Percentiles rank a stretch among this genome's conserved stretches.
Conservation (phyloP, 2,113 vertebrate species). For the Antennarius striatus region DNA sequence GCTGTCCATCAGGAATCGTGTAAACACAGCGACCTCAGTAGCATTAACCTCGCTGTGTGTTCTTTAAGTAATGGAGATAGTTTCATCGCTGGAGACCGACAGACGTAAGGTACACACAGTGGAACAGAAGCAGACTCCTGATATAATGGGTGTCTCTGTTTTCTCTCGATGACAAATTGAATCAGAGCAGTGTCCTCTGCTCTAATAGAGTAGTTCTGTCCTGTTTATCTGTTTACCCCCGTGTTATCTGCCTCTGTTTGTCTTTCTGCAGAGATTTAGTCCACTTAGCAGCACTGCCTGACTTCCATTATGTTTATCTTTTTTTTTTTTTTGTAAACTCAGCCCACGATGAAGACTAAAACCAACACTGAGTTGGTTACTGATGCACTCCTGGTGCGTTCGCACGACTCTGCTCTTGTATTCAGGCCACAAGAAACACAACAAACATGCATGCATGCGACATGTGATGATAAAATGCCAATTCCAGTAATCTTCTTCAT, state of each 20-base stretch:
- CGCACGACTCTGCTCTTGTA: too few relatives aligned
- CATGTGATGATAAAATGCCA: too few relatives aligned
- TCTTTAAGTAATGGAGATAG: conserved; percentile 8
- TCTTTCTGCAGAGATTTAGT: conserved; percentile 9
- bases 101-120: conserved; percentile 9
- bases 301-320: too few relatives aligned
- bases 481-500: too few relatives aligned
- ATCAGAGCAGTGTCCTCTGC: conserved; percentile 55
- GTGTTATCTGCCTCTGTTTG: conserved; percentile 28
- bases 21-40: neutral
- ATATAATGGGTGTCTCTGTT: conserved; percentile 41
- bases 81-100: conserved; percentile 4
- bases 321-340: too few relatives aligned
- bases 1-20: neutral
- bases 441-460: conserved; percentile 4
- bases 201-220: conserved; percentile 56
- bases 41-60: neutral
- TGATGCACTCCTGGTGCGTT: too few relatives aligned
- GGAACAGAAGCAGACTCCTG: conserved; percentile 37
- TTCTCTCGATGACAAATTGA: conserved; percentile 58
- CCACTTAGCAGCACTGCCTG: conserved; percentile 7
- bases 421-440: too few relatives aligned
- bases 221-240: conserved; percentile 57
- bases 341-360: too few relatives aligned
- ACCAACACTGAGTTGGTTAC: too few relatives aligned